A percentile compares a stretch with the other conserved stretches of the same genome.
phyloP scores from a whole-genome alignment of 2,888 invertebrate species.

The Cryptophagus acutangulus region DNA sequence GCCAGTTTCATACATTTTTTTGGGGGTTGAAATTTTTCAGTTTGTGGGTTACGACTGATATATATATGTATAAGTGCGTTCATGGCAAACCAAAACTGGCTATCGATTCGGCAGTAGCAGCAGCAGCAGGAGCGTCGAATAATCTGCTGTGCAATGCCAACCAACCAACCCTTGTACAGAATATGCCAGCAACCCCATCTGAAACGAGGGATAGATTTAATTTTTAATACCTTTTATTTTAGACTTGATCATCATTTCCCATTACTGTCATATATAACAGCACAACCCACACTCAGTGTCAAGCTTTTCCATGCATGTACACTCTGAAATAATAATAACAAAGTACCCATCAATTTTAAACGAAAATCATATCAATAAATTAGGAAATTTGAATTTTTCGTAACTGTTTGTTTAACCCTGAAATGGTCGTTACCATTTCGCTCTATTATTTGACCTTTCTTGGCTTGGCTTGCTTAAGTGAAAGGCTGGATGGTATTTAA shows the following conservation, averaged over 20 bases:
- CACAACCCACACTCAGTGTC: too few relatives aligned
- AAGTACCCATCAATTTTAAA: too few relatives aligned
- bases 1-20: too few relatives aligned
- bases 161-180: slow-evolving; percentile 22
- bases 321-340: too few relatives aligned
- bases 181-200: slow-evolving; percentile 23
- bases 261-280: too few relatives aligned
- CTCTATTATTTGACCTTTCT: slow-evolving; percentile 41
- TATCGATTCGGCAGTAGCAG: slow-evolving; percentile 27
- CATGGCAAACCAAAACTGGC: slow-evolving; percentile 9
- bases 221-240: slow-evolving; percentile 28
- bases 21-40: too few relatives aligned
- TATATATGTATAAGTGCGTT: too few relatives aligned
- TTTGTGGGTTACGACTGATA: too few relatives aligned
- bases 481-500: slow-evolving; percentile 20
- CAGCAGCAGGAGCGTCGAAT: slow-evolving; percentile 14
- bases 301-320: too few relatives aligned
- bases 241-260: slow-evolving; percentile 21
- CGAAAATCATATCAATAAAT: too few relatives aligned
- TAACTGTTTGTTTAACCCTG: slow-evolving; percentile 34
- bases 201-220: slow-evolving; percentile 24
- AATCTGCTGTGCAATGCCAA: too few relatives aligned
- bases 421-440: slow-evolving; percentile 44
- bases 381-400: background rate
- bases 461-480: slow-evolving; percentile 25